Conservation (phyloP, 2,113 vertebrate species). For the Nycticebus coucang region DNA sequence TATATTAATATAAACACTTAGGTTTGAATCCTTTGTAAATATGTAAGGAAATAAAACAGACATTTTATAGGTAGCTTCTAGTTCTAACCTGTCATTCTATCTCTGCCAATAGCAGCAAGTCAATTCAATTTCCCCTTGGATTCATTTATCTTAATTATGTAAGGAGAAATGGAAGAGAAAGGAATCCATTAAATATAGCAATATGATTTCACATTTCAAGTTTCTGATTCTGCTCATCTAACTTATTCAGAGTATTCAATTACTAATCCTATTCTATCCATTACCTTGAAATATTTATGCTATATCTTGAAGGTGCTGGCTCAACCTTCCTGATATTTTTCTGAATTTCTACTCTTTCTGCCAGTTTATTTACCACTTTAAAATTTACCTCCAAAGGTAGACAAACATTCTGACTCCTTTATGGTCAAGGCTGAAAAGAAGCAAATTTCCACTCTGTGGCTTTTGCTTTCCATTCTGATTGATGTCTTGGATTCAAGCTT, state of each 20-base stretch:
- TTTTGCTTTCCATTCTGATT: background rate
- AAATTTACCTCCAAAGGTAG: background rate
- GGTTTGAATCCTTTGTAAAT: background rate
- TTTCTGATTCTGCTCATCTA: background rate
- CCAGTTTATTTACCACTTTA: background rate
- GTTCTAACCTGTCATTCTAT: background rate
- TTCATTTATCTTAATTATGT: background rate
- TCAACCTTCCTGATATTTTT: background rate
- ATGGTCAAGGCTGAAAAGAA: background rate
- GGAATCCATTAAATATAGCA: background rate
- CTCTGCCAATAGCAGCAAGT: background rate
- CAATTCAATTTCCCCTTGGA: background rate
- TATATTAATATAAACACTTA: background rate
- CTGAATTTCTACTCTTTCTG: background rate
- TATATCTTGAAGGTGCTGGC: background rate
- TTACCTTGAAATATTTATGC: background rate
- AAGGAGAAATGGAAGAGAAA: background rate
- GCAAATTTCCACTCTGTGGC: background rate
- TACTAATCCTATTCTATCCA: background rate
- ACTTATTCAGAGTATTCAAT: background rate
- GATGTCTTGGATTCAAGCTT: background rate
- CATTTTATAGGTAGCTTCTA: background rate
- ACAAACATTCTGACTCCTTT: background rate
- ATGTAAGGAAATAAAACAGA: background rate
- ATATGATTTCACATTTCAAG: background rate